These are phyloP conservation scores for Aphodius granarius DNA, from an alignment of 2,888 invertebrate species.

Conservation along the genomic window DNA sequence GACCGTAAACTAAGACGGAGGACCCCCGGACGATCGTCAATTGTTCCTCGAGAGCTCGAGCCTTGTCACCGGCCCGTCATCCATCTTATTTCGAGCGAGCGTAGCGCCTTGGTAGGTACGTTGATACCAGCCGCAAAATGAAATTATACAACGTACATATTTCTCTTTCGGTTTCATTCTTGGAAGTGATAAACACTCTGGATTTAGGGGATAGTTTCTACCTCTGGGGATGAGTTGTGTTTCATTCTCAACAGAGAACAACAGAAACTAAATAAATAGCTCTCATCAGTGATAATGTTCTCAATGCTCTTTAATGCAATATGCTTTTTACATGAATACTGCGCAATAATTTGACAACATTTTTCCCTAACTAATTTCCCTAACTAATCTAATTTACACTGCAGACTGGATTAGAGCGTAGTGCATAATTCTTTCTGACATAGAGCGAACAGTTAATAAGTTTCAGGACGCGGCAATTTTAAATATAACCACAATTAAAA, in stretches of 20 bases:
- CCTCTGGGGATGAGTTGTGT: neutral
- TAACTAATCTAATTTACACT: too few species aligned
- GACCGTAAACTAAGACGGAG: neutral
- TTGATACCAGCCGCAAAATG: neutral
- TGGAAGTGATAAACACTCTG: neutral
- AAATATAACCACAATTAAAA: constrained; percentile 10
- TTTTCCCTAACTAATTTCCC: too few species aligned
- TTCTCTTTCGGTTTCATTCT: neutral
- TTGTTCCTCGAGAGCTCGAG: neutral
- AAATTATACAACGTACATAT: neutral
- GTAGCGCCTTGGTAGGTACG: neutral
- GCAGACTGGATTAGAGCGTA: too few species aligned
- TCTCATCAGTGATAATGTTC: too few species aligned
- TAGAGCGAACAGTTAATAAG: neutral
- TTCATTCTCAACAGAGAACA: neutral
- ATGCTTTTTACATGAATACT: too few species aligned
- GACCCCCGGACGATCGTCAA: neutral
- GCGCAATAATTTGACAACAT: too few species aligned
- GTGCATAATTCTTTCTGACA: neutral
- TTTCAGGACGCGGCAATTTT: neutral
- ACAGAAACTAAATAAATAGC: neutral
- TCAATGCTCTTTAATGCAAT: too few species aligned
- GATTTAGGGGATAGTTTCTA: neutral
- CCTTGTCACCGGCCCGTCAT: neutral
- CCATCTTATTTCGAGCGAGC: neutral